Conservation (phyloP, 2,888 invertebrate species). For the Phasia obesa region DNA sequence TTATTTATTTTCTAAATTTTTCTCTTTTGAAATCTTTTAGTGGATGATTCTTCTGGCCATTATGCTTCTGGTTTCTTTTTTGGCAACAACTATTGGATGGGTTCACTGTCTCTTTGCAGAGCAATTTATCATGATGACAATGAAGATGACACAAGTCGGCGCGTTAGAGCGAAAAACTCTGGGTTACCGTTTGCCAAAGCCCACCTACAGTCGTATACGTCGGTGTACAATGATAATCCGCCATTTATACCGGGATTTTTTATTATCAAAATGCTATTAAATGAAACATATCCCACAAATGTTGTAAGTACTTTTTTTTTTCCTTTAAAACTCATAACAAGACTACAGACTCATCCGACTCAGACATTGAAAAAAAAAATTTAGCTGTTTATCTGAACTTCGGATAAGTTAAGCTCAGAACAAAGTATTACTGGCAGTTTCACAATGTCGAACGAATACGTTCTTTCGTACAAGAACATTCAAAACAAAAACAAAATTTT, state of each 20-base stretch:
- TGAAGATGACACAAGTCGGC: conserved; percentile 72
- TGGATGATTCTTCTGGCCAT: conserved; percentile 89
- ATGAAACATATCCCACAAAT: conserved; percentile 79
- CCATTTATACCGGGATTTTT: conserved; percentile 88
- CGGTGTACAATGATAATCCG: conserved; percentile 83
- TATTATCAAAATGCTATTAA: conserved; percentile 85
- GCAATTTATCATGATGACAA: conserved; percentile 84
- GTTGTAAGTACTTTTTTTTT: conserved; percentile 75
- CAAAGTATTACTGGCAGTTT: too few species aligned
- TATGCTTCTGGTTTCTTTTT: conserved; percentile 91
- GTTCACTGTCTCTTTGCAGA: conserved; percentile 88
- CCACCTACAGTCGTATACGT: conserved; percentile 76
- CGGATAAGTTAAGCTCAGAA: too few species aligned
- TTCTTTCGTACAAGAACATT: too few species aligned
- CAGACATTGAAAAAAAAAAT: too few species aligned
- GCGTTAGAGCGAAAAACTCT: conserved; percentile 72
- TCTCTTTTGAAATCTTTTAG: conserved; percentile 78
- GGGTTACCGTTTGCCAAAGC: conserved; percentile 80
- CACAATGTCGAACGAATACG: too few species aligned
- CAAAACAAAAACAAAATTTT: too few species aligned
- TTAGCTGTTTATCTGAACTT: too few species aligned
- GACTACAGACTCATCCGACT: too few species aligned
- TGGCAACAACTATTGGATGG: conserved; percentile 92
- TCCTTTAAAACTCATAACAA: too few species aligned
- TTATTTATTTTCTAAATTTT: not conserved